Base-by-base conservation (phyloP, 1,140 invertebrate genomes). In the Habropoda laboriosa region DNA sequence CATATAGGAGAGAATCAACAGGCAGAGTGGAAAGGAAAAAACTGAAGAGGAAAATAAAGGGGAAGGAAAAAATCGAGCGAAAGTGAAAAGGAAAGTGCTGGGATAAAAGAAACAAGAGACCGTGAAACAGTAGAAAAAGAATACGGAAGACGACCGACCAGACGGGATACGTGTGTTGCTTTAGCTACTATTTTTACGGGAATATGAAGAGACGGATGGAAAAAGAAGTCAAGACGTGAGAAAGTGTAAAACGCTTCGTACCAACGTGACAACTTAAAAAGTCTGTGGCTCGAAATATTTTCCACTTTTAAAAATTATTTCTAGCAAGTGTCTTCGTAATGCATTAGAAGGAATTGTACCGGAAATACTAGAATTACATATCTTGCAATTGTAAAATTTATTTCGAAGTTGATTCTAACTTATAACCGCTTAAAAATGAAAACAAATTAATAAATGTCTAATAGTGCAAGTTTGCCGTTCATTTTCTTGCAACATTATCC, bases 11-110 rank as follows among this genome's bases (percentile, higher is more conserved):
- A 61, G 71, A 73, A 73, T 71, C 68, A 71, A 73, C 71, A 60
- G 40, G 71, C 71, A 49, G 32, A 58, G 32, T 16, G 38, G 24
- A n/a, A 49, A 24, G 32, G 32, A 51, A 24, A 74, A 63, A 49
- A 18, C 18, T 38, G 71, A 7, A 57, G 49, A 49, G 71, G 5
- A 64, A 38, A 32, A 47, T 27, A 42, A 47, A 35, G 27, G 38
- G 55, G 67, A 60, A 12, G 45, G 7, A 49, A 77, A 73, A 76
- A 71, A 72, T 60, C 51, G 51, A 66, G 66, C 35, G 73, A 83
- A 76, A 70, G 72, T 72, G 74, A 74, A 74, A 64, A 79, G 75
- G 67, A 75, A 64, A 61, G 60, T 49, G 61, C 32, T 42, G 51
- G 61, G 32, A 63, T 73, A 63, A 68, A 53, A 35, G 32, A 16